These are phyloP conservation scores for Tragulus kanchil DNA, from an alignment of 2,113 vertebrate genomes.

Conservation along the genomic window DNA sequence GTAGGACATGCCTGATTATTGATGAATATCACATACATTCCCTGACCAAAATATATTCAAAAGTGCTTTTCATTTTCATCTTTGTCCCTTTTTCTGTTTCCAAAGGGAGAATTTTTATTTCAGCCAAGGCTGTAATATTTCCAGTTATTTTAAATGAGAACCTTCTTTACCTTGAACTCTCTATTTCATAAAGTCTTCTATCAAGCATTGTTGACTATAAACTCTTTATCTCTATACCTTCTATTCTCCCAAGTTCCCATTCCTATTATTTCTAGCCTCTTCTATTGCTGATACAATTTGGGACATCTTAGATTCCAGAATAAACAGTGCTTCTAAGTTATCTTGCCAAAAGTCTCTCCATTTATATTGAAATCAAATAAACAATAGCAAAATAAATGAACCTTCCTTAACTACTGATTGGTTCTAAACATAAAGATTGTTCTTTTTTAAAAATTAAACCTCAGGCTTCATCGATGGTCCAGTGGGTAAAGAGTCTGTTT, in stretches of 20 bases:
- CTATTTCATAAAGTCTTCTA: neutral
- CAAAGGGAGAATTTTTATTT: neutral
- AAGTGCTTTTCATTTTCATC: neutral
- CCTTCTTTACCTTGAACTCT: neutral
- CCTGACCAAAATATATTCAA: neutral
- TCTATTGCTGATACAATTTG: neutral
- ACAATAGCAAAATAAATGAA: neutral
- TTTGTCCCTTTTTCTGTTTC: constrained; percentile 4
- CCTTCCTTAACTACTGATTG: neutral
- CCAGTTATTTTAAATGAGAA: neutral
- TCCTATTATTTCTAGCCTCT: neutral
- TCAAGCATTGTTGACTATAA: neutral
- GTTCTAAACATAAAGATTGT: neutral
- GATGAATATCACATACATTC: neutral
- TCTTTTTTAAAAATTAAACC: neutral
- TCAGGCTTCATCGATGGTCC: no score
- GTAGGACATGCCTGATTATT: neutral
- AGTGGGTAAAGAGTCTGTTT: no score
- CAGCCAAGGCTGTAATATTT: neutral
- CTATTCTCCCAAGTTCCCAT: neutral
- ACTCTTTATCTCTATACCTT: neutral
- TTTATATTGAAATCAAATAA: neutral
- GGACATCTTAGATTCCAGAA: neutral
- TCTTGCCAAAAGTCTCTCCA: neutral
- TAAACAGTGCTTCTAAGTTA: neutral